Base-by-base conservation (phyloP, 2,797 vertebrate species). In the Remorina albescens region DNA sequence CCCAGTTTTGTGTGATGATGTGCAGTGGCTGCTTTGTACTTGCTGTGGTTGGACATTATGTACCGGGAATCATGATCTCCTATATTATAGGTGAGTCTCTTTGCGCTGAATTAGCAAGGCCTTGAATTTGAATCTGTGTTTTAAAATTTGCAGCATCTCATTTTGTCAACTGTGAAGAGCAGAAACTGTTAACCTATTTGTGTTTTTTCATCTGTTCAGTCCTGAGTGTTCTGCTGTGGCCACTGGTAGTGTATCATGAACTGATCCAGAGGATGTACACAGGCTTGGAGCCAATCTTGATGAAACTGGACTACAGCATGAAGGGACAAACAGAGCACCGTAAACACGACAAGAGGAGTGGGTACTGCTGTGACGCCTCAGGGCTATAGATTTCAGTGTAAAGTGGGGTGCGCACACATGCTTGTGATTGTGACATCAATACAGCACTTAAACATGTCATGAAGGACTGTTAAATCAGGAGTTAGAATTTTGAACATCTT, bases 221-320 rank as follows among this genome's bases (percentile, higher is more conserved):
- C 67, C 94, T 99, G 73, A 99, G 98, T 13, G 97, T 99, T 76
- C 92, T 99, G 84, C 80, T 99, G 50, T 99, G 98, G 98, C 98
- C 98, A 0, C 90, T 99, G 89, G 98, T 99, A 74, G 98, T 99
- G 50, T 99, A 99, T 83, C 97, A 99, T 0, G 98, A 99, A 59
- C 94, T 99, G 81, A 99, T 99, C 89, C 98, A 99, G 93, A 96
- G 95, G 91, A 99, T 99, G 98, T 99, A 99, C 90, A 99, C 97
- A 0, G 95, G 97, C 60, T 84, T 99, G 60, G 98, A 99, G 89
- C 98, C 98, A 10, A 95, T 99, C 85, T 93, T 99, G 59, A 99
- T 99, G 98, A 99, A 99, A 88, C 93, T 99, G 89, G 98, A 99
- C 92, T 99, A 99, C 95, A 99, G 97, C 91, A 99, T 99, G 98